Conservation (phyloP, 2,113 vertebrate species). For the Tylochromis polylepis region DNA sequence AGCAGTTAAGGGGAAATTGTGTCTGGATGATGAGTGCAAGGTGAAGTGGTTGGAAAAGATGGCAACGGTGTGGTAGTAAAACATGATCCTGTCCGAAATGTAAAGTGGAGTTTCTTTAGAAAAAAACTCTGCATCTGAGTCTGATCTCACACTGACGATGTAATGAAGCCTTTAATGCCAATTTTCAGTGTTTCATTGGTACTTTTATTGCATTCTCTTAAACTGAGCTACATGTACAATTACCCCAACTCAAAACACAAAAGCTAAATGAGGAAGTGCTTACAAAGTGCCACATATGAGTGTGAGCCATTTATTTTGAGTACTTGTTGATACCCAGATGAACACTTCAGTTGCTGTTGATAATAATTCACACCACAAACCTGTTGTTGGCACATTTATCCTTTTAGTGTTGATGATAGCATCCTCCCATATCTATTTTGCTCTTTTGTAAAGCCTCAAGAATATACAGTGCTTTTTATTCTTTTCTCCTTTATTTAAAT, state of each 20-base stretch:
- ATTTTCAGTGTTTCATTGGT: slow-evolving; percentile 25
- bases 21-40: slow-evolving; percentile 18
- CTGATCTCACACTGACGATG: slow-evolving; percentile 23
- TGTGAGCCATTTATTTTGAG: slow-evolving; percentile 15
- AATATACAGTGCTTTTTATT: background rate
- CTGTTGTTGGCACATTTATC: background rate
- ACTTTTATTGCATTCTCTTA: slow-evolving; percentile 20
- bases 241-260: slow-evolving; percentile 1
- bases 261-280: slow-evolving; percentile 31
- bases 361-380: background rate
- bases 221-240: slow-evolving; percentile 2
- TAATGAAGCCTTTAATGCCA: slow-evolving; percentile 27
- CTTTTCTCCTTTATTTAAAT: background rate
- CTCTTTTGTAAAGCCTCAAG: background rate
- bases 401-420: background rate
- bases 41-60: slow-evolving; percentile 12
- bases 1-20: slow-evolving; percentile 42
- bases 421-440: background rate
- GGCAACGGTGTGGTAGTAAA: background rate
- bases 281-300: background rate
- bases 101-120: background rate
- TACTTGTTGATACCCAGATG: slow-evolving; percentile 30
- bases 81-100: background rate
- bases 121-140: background rate
- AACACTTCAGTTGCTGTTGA: background rate